Evolutionary conservation across 1,140 invertebrate species (phyloP).

Genomic region (Drosophila guanche): DNA sequence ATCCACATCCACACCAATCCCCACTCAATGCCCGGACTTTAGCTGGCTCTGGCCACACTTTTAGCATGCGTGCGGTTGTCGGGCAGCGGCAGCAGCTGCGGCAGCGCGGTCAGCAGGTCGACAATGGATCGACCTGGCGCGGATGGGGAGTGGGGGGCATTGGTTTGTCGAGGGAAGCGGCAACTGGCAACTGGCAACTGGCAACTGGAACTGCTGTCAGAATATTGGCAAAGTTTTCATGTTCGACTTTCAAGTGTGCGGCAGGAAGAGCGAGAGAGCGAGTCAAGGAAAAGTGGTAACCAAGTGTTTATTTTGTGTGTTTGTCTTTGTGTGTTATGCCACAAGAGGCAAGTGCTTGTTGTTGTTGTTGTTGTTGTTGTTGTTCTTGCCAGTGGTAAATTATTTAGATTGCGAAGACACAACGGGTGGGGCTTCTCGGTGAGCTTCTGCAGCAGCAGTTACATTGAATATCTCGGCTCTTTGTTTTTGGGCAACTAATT

Average conservation of each 20-base stretch:
- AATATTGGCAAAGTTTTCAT: constrained; percentile 74
- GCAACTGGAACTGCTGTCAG: constrained; percentile 56
- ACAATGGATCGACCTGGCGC: constrained; percentile 29
- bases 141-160: constrained; percentile 15
- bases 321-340: constrained; percentile 12
- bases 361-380: constrained; percentile 3
- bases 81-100: constrained; percentile 58
- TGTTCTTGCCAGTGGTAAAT: constrained; percentile 55
- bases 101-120: constrained; percentile 47
- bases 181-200: constrained; percentile 20
- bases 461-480: constrained; percentile 15
- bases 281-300: constrained; percentile 41
- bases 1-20: constrained; percentile 51
- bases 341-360: constrained; percentile 38
- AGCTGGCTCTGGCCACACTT: constrained; percentile 58
- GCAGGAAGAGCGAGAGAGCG: neutral
- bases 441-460: constrained; percentile 5
- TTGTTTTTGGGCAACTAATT: constrained; percentile 26
- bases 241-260: constrained; percentile 34
- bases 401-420: constrained; percentile 61
- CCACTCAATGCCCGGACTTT: constrained; percentile 14
- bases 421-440: too few species aligned
- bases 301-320: constrained; percentile 61
- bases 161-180: constrained; percentile 21
- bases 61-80: constrained; percentile 68